phyloP scores from a whole-genome alignment of 1,140 invertebrate genomes.

The Drosophila varians region DNA sequence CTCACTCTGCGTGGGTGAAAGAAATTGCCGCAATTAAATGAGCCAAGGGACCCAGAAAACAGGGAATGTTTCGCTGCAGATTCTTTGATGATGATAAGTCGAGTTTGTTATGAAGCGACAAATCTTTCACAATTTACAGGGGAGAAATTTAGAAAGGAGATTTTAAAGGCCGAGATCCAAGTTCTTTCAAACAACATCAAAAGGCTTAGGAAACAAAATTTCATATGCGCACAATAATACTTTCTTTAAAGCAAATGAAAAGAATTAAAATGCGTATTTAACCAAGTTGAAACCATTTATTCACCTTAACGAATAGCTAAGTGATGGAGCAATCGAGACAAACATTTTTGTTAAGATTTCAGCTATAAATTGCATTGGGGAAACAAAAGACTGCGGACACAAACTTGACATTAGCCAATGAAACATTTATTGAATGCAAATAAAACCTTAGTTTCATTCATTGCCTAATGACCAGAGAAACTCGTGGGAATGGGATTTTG shows the following conservation, averaged over 20 bases:
- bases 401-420: conserved; percentile 20
- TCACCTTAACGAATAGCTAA: neutral
- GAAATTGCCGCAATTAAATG: conserved; percentile 66
- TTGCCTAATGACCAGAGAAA: conserved; percentile 35
- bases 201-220: neutral
- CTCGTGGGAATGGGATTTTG: conserved; percentile 36
- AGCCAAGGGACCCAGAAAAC: conserved; percentile 41
- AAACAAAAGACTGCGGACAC: conserved; percentile 25
- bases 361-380: conserved; percentile 16
- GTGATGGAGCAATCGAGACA: too few species aligned
- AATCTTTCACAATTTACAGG: conserved; percentile 13
- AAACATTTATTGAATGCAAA: conserved; percentile 49
- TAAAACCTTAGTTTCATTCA: conserved; percentile 25
- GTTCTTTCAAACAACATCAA: neutral
- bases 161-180: neutral
- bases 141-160: conserved; percentile 8
- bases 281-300: neutral
- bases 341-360: neutral
- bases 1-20: conserved; percentile 55
- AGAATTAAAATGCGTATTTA: neutral
- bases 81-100: conserved; percentile 24
- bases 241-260: too few species aligned
- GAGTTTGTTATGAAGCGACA: conserved; percentile 13
- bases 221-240: neutral
- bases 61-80: conserved; percentile 41